These are phyloP conservation scores for Calidris pugnax DNA, from an alignment of 2,113 vertebrate species.

Conservation along the genomic window DNA sequence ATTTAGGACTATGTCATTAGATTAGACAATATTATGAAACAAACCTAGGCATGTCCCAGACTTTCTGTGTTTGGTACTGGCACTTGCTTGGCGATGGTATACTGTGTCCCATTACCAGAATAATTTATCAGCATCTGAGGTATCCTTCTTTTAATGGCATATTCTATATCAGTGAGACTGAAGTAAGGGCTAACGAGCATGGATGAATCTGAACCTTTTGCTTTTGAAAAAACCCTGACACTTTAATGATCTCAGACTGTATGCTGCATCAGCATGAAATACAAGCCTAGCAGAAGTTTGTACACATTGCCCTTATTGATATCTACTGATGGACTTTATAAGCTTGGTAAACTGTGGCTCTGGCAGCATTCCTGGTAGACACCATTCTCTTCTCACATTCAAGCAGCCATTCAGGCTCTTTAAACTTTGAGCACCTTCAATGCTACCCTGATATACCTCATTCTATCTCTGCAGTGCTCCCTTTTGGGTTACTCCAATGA, in stretches of 20 bases:
- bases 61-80: background rate
- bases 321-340: background rate
- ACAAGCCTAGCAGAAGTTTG: background rate
- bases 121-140: background rate
- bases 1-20: background rate
- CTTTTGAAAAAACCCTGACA: background rate
- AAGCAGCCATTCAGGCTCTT: background rate
- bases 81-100: background rate
- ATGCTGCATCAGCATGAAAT: background rate
- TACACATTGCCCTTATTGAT: background rate
- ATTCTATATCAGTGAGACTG: background rate
- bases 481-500: background rate
- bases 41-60: background rate
- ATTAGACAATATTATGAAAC: background rate
- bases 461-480: background rate
- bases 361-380: background rate
- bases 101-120: background rate
- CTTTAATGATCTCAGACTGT: background rate
- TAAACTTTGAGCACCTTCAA: background rate
- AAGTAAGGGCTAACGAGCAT: background rate
- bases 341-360: accelerated
- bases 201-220: background rate
- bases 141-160: background rate
- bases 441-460: accelerated
- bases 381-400: background rate